These are phyloP conservation scores for Leptinotarsa peninsularis DNA, from an alignment of 2,888 invertebrate genomes.

Conservation along the genomic window DNA sequence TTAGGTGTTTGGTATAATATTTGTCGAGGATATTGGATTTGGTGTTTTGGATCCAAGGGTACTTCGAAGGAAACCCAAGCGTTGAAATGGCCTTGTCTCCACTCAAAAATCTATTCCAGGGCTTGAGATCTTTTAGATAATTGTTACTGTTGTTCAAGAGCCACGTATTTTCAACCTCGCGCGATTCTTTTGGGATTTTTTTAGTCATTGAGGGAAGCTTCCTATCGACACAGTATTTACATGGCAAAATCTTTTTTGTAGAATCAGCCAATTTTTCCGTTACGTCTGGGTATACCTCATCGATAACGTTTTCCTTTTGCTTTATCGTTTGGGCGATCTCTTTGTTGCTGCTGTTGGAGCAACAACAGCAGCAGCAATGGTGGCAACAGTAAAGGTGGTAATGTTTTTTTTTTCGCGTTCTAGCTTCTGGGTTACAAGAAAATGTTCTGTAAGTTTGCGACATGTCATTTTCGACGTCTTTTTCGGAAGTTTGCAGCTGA, in stretches of 20 bases:
- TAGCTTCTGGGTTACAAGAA: background rate
- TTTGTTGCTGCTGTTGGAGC: background rate
- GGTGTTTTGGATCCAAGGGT: conserved; percentile 40
- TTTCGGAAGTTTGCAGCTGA: conserved; percentile 12
- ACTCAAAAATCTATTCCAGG: conserved; percentile 28
- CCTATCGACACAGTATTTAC: background rate
- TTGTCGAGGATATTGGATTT: conserved; percentile 41
- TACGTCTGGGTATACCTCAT: background rate
- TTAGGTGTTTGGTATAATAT: conserved; percentile 33
- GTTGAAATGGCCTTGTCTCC: conserved; percentile 42
- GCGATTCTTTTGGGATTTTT: background rate
- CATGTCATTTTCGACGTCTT: background rate
- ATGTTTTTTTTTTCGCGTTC: conserved; percentile 28
- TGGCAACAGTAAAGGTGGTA: conserved; percentile 32
- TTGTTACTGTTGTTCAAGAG: conserved; percentile 1
- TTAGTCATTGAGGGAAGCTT: background rate
- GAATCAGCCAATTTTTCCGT: background rate
- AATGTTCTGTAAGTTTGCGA: background rate
- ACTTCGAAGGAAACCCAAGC: conserved; percentile 45
- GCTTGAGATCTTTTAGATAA: conserved; percentile 10
- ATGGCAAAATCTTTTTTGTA: background rate
- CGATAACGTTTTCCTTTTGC: conserved; percentile 3
- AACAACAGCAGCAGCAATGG: conserved; percentile 27
- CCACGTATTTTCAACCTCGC: background rate
- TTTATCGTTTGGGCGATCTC: background rate